Evolutionary conservation across 1,140 invertebrate genomes (phyloP), one percentile per base, ranked within the genome.

Genomic region (Batillaria attramentaria): DNA sequence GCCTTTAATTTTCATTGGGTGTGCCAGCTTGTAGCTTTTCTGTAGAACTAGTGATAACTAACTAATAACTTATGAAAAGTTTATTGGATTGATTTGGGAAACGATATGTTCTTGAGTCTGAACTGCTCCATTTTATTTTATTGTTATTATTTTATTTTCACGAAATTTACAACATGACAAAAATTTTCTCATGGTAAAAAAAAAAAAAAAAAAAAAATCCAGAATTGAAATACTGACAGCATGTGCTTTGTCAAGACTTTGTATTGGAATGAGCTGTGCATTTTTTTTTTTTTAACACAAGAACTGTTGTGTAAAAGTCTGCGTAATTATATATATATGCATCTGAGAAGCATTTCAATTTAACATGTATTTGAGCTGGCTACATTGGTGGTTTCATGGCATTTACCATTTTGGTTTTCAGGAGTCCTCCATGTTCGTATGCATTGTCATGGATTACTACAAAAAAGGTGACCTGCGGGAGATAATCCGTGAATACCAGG

Each of bases 401-500:
- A 1, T 69, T 20, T 69, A 28, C n/a, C 39, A 69, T 31, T 16
- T 72, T 54, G 37, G 76, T 18, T 81, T 79, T 37, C 79, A 90
- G 89, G 82, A 84, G 42, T 89, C 88, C 6, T 86, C 89, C 3
- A 86, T 90, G 78, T 90, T 85, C 72, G 79, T 90, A 57, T 86
- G 87, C 70, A 87, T 90, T 35, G 84, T 87, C n/a, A 90, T 86
- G 84, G 86, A 90, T 0, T 89, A 87, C 79, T 90, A 87, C 75
- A 78, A 74, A 35, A 81, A 86, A 50, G 87, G 88, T 54, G 84
- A 86, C 76, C 79, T 88, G 16, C 79, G 78, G 8, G 75, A 79
- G 28, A 69, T 85, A 10, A 82, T 88, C n/a, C 35, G 79, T 13
- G 79, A 79, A 43, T 82, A 85, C 72, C 81, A 86, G 74, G 80